phyloP scores from a whole-genome alignment of 2,888 invertebrate genomes.

The Philhelius pedissequus region DNA sequence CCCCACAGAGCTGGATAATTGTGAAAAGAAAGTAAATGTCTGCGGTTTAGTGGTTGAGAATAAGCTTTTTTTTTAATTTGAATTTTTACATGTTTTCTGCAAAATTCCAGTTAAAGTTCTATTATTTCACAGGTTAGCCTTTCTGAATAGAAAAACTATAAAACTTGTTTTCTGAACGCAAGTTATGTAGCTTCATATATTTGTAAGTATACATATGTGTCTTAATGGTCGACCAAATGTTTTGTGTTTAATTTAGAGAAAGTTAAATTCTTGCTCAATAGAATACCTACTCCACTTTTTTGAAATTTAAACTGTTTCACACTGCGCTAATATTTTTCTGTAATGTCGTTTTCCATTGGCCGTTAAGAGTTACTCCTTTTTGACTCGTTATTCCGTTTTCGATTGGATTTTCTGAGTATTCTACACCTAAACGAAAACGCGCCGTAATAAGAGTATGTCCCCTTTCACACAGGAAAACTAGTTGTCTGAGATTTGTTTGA shows the following conservation, averaged over 20 bases:
- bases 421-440: too few relatives aligned
- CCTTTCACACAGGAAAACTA: too few relatives aligned
- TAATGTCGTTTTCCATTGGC: too few relatives aligned
- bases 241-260: conserved; percentile 53
- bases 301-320: too few relatives aligned
- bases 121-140: conserved; percentile 8
- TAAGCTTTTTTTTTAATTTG: conserved; percentile 46
- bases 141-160: conserved; percentile 37
- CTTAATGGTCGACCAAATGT: background rate
- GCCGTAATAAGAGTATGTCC: too few relatives aligned
- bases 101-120: conserved; percentile 52
- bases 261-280: conserved; percentile 45
- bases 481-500: too few relatives aligned
- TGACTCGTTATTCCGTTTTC: too few relatives aligned
- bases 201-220: background rate
- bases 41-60: conserved; percentile 45
- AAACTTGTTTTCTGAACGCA: conserved; percentile 31
- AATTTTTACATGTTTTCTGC: conserved; percentile 29
- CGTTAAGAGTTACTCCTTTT: too few relatives aligned
- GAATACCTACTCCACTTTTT: too few relatives aligned
- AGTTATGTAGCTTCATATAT: too few relatives aligned
- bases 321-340: too few relatives aligned
- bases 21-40: conserved; percentile 56
- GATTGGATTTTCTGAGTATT: too few relatives aligned
- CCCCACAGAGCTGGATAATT: conserved; percentile 34